A percentile compares a stretch with the other conserved stretches of the same genome.
These are phyloP conservation scores for Drosophila sordidapex DNA, from an alignment of 2,888 invertebrate species.

Conservation along the genomic window DNA sequence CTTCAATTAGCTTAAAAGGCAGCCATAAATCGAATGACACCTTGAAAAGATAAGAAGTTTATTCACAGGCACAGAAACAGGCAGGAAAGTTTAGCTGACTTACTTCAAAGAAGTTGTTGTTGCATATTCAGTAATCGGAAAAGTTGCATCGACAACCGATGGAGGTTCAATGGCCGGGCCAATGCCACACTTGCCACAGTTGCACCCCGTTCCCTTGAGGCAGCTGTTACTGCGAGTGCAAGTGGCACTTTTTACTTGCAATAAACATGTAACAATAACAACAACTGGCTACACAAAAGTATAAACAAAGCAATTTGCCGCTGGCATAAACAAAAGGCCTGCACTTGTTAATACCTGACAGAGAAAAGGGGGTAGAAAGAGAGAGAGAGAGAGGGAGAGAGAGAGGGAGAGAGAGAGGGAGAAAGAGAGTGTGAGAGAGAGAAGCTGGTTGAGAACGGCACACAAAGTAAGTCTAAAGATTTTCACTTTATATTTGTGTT, in stretches of 20 bases:
- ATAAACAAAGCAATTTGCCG: slow-evolving; percentile 67
- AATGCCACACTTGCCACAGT: slow-evolving; percentile 43
- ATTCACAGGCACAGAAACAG: not conserved
- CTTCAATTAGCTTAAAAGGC: slow-evolving; percentile 2
- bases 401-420: not conserved
- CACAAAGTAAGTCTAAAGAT: slow-evolving; percentile 30
- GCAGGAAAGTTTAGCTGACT: not conserved
- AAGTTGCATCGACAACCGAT: slow-evolving; percentile 21
- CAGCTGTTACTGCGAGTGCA: slow-evolving; percentile 40
- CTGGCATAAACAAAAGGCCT: slow-evolving; percentile 63
- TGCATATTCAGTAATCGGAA: slow-evolving; percentile 18
- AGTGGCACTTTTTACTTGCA: slow-evolving; percentile 74
- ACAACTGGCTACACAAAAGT: slow-evolving; percentile 36
- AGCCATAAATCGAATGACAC: slow-evolving; percentile 27
- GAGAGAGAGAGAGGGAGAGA: not conserved
- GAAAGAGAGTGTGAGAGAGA: not conserved
- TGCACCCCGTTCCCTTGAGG: not conserved
- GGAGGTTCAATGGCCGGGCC: slow-evolving; percentile 54
- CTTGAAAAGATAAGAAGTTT: slow-evolving; percentile 46
- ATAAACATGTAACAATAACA: slow-evolving; percentile 53
- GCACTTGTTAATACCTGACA: slow-evolving; percentile 34
- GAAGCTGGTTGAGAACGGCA: not conserved
- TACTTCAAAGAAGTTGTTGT: slow-evolving; percentile 4
- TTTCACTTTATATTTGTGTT: slow-evolving; percentile 10
- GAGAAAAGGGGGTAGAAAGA: no score